phyloP scores from a whole-genome alignment of 2,888 invertebrate species.

The Trachelus iudaicus region DNA sequence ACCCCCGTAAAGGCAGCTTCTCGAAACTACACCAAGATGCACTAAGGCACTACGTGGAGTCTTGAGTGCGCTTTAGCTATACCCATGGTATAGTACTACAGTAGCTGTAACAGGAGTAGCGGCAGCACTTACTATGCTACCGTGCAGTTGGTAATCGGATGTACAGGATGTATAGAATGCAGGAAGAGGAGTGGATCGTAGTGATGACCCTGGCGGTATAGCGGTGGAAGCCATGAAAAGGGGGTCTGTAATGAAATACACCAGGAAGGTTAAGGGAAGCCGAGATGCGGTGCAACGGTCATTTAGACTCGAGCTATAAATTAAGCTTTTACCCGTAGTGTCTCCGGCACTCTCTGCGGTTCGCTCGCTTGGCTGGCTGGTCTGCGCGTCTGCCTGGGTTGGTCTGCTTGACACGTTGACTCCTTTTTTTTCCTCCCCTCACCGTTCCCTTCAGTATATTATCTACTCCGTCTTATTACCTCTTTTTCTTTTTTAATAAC shows the following conservation, averaged over 20 bases:
- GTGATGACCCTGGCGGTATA: background rate
- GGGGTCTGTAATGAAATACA: conserved; percentile 41
- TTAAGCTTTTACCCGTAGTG: conserved; percentile 38
- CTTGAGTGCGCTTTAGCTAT: background rate
- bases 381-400: background rate
- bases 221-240: conserved; percentile 12
- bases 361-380: conserved; percentile 1
- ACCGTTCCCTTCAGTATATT: conserved; percentile 12
- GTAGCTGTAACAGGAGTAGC: background rate
- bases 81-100: background rate
- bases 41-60: background rate
- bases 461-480: background rate
- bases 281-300: conserved; percentile 35
- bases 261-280: conserved; percentile 39
- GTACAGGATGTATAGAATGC: background rate
- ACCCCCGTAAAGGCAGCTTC: background rate
- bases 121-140: background rate
- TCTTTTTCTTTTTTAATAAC: background rate
- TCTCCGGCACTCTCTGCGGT: conserved; percentile 19
- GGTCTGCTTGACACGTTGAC: background rate
- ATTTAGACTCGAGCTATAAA: conserved; percentile 43
- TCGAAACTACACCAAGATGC: background rate
- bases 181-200: background rate
- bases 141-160: background rate
- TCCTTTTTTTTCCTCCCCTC: conserved; percentile 18